Base-by-base conservation (phyloP, 2,888 invertebrate species). In the Erpobdella octoculata region DNA sequence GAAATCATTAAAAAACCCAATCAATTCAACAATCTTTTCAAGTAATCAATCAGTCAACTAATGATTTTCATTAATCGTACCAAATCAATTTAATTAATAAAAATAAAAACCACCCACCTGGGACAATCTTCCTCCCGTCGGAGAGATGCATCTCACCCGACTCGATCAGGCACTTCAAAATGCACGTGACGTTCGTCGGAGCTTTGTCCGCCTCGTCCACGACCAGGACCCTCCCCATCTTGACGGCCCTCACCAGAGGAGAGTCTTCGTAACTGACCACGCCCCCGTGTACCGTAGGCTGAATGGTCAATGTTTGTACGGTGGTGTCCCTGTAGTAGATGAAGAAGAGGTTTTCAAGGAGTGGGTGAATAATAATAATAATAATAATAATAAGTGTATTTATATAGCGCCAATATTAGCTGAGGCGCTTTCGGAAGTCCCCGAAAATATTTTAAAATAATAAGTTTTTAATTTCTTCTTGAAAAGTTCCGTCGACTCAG, bases 171-270 rank as follows among this genome's bases (percentile, higher is more conserved):
- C 93, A 93, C 85, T 96, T 94, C 53, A 97, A 84, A 76, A 97
- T 91, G 81, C 94, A 94, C 0, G 96, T 95, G 0, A 97, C 96
- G 80, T 96, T 93, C 0, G 94, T 93, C 0, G 96, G 95, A 0
- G 96, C 96, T 82, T 97, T 97, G 83, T 97, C 96, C 0, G 95
- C 96, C 82, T 97, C 97, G 79, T 97, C 96, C 0, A 97, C 89
- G 0, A 97, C 92, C 71, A 97, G 86, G 9, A 96, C 89, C 79
- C 92, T 91, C 31, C 75, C 96, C 72, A 86, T 82, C 82, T 91
- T 91, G 0, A 93, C 92, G 0, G 96, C 95, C 78, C 90, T 76
- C 38, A 83, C 94, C 73, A 97, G 82, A 0, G 95, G 92, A 0
- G 95, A 95, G 81, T 97, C 96, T 84, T 96, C 94, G 79, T 92